A percentile compares a stretch with the other conserved stretches of the same genome.
phyloP scores from a whole-genome alignment of 2,113 vertebrate species.

The Dipodomys ordii region DNA sequence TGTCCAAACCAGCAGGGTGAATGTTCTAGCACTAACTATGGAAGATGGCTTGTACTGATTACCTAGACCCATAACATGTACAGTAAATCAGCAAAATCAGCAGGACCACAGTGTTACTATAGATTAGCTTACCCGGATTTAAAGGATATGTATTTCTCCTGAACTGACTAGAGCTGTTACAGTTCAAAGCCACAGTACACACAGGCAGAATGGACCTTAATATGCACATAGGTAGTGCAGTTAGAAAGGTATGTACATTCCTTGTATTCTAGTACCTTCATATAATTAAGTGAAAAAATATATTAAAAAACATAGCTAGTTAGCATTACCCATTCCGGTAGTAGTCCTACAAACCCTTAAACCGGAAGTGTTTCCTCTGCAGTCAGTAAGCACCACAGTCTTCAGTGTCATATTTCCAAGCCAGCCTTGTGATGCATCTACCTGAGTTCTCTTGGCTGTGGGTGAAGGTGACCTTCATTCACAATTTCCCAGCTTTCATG shows the following conservation, averaged over 20 bases:
- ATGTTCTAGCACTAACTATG: slow-evolving; percentile 53
- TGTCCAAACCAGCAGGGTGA: slow-evolving; percentile 67
- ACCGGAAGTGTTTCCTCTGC: slow-evolving; percentile 86
- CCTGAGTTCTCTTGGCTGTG: slow-evolving; percentile 82
- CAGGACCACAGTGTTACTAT: slow-evolving; percentile 51
- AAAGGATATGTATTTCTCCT: slow-evolving; percentile 76
- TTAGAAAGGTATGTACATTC: slow-evolving; percentile 81
- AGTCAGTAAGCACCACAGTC: slow-evolving; percentile 79
- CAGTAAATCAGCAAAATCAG: slow-evolving; percentile 58
- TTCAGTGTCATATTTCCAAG: slow-evolving; percentile 73
- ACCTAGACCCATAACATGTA: slow-evolving; percentile 77
- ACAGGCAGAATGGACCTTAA: slow-evolving; percentile 81
- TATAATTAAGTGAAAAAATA: slow-evolving; percentile 89
- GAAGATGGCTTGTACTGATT: slow-evolving; percentile 71
- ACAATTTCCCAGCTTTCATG: slow-evolving; percentile 96
- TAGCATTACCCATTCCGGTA: slow-evolving; percentile 87
- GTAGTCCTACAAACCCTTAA: slow-evolving; percentile 86
- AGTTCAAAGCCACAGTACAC: slow-evolving; percentile 84
- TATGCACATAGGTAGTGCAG: slow-evolving; percentile 82
- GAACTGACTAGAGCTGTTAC: slow-evolving; percentile 81
- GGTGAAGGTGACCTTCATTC: slow-evolving; percentile 74
- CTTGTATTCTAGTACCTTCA: slow-evolving; percentile 89
- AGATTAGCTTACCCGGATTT: slow-evolving; percentile 45
- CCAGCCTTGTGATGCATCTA: slow-evolving; percentile 84
- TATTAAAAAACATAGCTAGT: slow-evolving; percentile 84